phyloP scores from a whole-genome alignment of 1,140 invertebrate genomes.

The Pseudomyrmex pallidus region DNA sequence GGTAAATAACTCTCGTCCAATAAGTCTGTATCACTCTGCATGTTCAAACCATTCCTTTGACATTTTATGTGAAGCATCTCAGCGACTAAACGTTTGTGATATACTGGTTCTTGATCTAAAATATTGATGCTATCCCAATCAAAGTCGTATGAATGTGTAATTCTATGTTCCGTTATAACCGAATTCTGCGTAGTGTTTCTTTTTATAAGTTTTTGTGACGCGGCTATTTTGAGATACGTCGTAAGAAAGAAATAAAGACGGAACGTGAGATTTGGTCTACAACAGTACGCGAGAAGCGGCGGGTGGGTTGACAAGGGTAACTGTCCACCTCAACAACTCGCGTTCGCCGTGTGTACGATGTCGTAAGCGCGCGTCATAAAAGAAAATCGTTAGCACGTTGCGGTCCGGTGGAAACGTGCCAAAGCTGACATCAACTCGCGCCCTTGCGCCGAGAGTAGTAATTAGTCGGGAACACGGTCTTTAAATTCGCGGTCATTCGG shows the following conservation, averaged over 20 bases:
- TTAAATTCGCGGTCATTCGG: constrained; percentile 11
- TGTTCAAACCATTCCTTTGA: too few species aligned
- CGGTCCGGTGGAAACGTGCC: constrained; percentile 12
- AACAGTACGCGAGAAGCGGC: not conserved
- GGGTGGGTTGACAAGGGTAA: constrained; percentile 3
- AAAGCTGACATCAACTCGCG: constrained; percentile 12
- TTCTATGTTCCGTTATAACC: too few species aligned
- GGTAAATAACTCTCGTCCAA: too few species aligned
- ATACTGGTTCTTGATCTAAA: too few species aligned
- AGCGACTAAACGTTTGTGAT: too few species aligned
- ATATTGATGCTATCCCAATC: too few species aligned
- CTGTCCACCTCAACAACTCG: not conserved
- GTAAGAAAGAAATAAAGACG: constrained; percentile 12
- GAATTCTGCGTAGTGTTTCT: too few species aligned
- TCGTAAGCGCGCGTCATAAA: constrained; percentile 26
- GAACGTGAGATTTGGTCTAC: not conserved
- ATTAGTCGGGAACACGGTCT: constrained; percentile 42
- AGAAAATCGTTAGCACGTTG: constrained; percentile 24
- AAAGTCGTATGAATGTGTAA: too few species aligned
- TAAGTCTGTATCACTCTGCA: too few species aligned
- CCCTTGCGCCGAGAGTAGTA: constrained; percentile 4
- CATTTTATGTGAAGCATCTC: too few species aligned
- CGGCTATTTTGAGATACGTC: not conserved
- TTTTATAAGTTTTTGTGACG: not conserved
- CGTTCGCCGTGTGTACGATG: constrained; percentile 4